Conservation (phyloP, 2,113 vertebrate species). For the Marcusenius ussheri region DNA sequence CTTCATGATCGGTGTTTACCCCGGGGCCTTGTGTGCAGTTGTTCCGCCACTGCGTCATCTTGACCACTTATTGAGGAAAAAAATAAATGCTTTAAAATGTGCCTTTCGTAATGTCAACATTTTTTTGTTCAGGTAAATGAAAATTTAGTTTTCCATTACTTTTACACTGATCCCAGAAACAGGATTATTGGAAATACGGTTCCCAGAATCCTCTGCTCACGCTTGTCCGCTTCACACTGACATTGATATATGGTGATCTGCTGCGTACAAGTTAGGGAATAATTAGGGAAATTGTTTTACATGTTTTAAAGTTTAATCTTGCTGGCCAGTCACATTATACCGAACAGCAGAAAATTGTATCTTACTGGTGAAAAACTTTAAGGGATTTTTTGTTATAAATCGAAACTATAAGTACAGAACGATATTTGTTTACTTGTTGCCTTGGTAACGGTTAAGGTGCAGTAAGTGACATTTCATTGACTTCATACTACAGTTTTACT, state of each 20-base stretch:
- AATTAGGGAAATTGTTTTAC: neutral
- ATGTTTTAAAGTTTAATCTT: neutral
- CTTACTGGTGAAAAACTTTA: neutral
- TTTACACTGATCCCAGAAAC: neutral
- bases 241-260: neutral
- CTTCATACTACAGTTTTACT: neutral
- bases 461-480: neutral
- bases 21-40: too few relatives aligned
- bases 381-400: neutral
- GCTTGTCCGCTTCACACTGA: neutral
- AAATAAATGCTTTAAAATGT: neutral
- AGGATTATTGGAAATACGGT: constrained; percentile 28
- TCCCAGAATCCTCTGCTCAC: constrained; percentile 35
- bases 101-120: neutral
- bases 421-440: constrained; percentile 42
- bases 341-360: neutral
- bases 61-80: neutral
- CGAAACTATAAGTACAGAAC: neutral
- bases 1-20: neutral
- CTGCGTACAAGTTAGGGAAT: neutral
- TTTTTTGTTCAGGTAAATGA: neutral
- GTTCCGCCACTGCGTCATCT: neutral
- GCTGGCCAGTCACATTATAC: neutral
- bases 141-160: neutral
- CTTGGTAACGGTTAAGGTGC: constrained; percentile 40